These are phyloP conservation scores for Drosophila austrosaltans DNA, from an alignment of 2,888 invertebrate species.

Conservation along the genomic window DNA sequence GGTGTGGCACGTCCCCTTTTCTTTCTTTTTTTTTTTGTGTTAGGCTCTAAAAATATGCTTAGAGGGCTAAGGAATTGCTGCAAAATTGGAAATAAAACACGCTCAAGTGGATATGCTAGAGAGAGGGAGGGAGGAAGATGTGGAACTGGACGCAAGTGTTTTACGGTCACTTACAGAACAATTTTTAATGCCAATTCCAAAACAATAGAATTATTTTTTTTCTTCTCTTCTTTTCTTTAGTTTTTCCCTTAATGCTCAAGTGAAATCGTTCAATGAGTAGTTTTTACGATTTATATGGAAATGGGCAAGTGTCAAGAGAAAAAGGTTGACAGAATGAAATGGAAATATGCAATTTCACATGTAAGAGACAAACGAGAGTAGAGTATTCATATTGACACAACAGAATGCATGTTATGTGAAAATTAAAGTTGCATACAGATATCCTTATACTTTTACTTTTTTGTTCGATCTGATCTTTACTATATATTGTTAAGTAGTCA, in stretches of 20 bases:
- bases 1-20: slow-evolving; percentile 50
- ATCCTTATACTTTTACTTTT: not conserved
- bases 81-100: slow-evolving; percentile 78
- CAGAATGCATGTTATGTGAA: not conserved
- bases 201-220: slow-evolving; percentile 65
- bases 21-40: slow-evolving; percentile 2
- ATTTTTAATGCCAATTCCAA: slow-evolving; percentile 77
- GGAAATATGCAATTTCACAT: not conserved
- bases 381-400: not conserved
- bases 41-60: slow-evolving; percentile 75
- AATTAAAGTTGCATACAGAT: too few species aligned
- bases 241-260: slow-evolving; percentile 28
- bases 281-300: slow-evolving; percentile 81
- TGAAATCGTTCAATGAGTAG: slow-evolving; percentile 60
- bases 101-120: slow-evolving; percentile 73
- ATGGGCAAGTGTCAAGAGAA: slow-evolving; percentile 35
- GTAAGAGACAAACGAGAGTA: not conserved
- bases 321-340: slow-evolving; percentile 6
- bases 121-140: slow-evolving; percentile 24
- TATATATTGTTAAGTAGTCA: too few species aligned
- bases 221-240: slow-evolving; percentile 16
- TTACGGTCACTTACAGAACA: slow-evolving; percentile 76
- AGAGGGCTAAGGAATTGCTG: slow-evolving; percentile 61
- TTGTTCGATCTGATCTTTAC: not conserved
- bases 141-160: slow-evolving; percentile 66